phyloP scores from a whole-genome alignment of 2,888 invertebrate species.

The Andrena camellia region DNA sequence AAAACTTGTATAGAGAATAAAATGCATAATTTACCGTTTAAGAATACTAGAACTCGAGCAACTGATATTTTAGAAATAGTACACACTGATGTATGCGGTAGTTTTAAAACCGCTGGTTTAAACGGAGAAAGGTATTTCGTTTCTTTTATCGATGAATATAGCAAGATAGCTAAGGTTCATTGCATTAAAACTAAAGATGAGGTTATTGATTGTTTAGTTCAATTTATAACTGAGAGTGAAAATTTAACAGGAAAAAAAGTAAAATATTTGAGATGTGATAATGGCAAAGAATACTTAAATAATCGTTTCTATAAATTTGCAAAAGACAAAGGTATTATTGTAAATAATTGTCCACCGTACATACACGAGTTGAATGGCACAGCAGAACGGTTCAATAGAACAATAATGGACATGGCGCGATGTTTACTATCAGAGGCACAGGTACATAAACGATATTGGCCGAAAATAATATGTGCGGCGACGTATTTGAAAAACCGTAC shows the following conservation, averaged over 20 bases:
- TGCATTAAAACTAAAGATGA: slow-evolving; percentile 11
- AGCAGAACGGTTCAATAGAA: slow-evolving; percentile 10
- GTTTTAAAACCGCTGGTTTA: background rate
- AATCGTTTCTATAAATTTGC: background rate
- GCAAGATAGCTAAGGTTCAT: slow-evolving; percentile 11
- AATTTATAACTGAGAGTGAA: slow-evolving; percentile 8
- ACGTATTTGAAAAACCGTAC: slow-evolving; percentile 27
- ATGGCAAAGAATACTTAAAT: slow-evolving; percentile 31
- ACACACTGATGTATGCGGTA: background rate
- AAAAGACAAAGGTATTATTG: background rate
- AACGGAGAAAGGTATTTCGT: slow-evolving; percentile 19
- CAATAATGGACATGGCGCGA: slow-evolving; percentile 14
- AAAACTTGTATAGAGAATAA: slow-evolving; percentile 48
- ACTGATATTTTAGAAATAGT: slow-evolving; percentile 29
- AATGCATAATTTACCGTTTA: slow-evolving; percentile 59
- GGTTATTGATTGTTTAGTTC: background rate
- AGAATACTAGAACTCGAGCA: slow-evolving; percentile 49
- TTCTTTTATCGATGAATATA: slow-evolving; percentile 31
- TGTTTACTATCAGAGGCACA: slow-evolving; percentile 7
- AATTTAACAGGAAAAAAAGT: slow-evolving; percentile 10
- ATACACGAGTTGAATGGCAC: slow-evolving; percentile 6
- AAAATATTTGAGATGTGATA: slow-evolving; percentile 9
- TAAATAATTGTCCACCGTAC: slow-evolving; percentile 9
- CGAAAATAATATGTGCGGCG: slow-evolving; percentile 37
- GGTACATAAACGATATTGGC: slow-evolving; percentile 10